These are phyloP conservation scores for Dryobota labecula DNA, from an alignment of 2,888 invertebrate species.

Conservation along the genomic window DNA sequence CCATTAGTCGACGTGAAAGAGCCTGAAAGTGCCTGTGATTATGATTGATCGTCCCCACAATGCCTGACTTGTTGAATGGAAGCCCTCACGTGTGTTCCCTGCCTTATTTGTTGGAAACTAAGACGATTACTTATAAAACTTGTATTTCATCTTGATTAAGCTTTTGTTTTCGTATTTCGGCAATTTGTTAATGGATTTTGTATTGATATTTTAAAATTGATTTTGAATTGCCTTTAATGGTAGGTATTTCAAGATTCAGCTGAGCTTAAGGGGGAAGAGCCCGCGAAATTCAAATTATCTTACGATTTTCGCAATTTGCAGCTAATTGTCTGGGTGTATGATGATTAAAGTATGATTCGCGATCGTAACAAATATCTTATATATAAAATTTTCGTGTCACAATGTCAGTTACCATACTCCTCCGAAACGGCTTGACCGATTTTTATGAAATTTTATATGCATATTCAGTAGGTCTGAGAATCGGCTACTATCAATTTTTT, in stretches of 20 bases:
- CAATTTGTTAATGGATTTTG: conserved; percentile 39
- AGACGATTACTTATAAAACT: conserved; percentile 67
- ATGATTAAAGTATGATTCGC: too few species aligned
- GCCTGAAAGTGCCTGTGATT: conserved; percentile 88
- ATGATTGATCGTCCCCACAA: conserved; percentile 89
- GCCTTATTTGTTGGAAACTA: conserved; percentile 80
- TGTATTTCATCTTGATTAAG: conserved; percentile 64
- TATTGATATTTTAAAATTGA: conserved; percentile 20
- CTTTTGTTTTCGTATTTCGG: conserved; percentile 61
- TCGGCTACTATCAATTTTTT: too few species aligned
- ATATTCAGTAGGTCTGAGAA: too few species aligned
- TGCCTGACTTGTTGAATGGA: conserved; percentile 88
- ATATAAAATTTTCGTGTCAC: too few species aligned
- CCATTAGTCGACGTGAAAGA: conserved; percentile 90
- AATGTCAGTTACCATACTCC: too few species aligned
- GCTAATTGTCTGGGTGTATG: too few species aligned
- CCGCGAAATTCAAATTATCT: too few species aligned
- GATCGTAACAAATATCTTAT: too few species aligned
- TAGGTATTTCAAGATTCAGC: background rate
- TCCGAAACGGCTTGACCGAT: too few species aligned
- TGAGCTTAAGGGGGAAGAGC: too few species aligned
- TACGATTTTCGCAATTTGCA: too few species aligned
- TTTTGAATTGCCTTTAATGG: background rate
- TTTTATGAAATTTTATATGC: too few species aligned
- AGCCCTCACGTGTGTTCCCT: conserved; percentile 82